phyloP scores from a whole-genome alignment of 2,888 invertebrate species.

The Eumerus sabulonum region DNA sequence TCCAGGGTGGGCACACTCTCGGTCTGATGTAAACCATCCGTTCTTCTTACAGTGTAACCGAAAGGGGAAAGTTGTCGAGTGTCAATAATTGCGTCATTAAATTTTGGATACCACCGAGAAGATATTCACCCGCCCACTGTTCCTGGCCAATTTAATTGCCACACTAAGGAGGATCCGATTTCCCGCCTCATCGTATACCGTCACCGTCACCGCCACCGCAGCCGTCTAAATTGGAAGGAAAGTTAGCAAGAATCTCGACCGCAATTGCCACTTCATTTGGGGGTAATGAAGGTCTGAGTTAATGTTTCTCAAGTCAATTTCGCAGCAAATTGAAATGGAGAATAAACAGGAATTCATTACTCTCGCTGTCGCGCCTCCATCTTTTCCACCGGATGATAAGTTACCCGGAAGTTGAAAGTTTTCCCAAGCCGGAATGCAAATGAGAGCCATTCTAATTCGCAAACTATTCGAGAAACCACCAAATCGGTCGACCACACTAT shows the following conservation, averaged over 20 bases:
- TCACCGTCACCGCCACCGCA: constrained; percentile 1
- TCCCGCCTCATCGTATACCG: constrained; percentile 22
- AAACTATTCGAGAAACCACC: too few species aligned
- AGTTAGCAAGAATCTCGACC: constrained; percentile 30
- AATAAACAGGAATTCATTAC: constrained; percentile 61
- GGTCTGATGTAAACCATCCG: not conserved
- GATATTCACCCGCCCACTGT: not conserved
- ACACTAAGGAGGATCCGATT: constrained; percentile 23
- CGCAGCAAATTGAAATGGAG: constrained; percentile 46
- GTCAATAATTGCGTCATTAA: constrained; percentile 53
- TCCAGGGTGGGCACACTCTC: constrained; percentile 58
- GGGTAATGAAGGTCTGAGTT: constrained; percentile 20
- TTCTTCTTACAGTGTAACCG: constrained; percentile 36
- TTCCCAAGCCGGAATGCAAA: too few species aligned
- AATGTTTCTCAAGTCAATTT: constrained; percentile 27
- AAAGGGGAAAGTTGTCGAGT: constrained; percentile 14
- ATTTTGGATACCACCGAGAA: constrained; percentile 20
- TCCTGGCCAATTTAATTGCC: not conserved
- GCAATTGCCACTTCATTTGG: constrained; percentile 61
- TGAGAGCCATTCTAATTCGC: too few species aligned
- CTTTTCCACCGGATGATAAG: too few species aligned
- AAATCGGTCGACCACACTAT: too few species aligned
- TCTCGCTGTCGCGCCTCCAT: constrained; percentile 25
- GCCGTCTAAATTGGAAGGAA: not conserved
- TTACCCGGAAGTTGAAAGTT: too few species aligned